Evolutionary conservation across 1,140 invertebrate species (phyloP).

Genomic region (Temnothorax nylanderi): DNA sequence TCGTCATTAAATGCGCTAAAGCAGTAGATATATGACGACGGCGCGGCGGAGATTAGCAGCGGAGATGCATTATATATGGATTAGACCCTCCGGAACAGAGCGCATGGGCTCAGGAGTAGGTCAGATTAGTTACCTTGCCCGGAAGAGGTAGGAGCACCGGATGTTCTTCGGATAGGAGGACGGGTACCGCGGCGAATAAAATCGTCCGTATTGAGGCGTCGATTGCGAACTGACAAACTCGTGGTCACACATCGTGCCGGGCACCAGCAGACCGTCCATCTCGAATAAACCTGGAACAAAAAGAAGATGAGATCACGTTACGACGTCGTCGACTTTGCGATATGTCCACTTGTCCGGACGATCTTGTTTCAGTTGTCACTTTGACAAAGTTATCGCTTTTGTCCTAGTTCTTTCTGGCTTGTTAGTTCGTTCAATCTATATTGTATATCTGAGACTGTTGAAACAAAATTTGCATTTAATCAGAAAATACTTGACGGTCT

Average conservation of each 20-base stretch:
- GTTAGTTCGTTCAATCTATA: not conserved
- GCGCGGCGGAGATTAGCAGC: slow-evolving; percentile 58
- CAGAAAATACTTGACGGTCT: not conserved
- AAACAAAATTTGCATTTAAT: not conserved
- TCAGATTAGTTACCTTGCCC: slow-evolving; percentile 88
- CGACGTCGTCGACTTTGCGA: slow-evolving; percentile 11
- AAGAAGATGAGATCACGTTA: slow-evolving; percentile 18
- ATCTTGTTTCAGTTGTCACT: slow-evolving; percentile 3
- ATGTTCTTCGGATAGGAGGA: slow-evolving; percentile 93
- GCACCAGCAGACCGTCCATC: slow-evolving; percentile 89
- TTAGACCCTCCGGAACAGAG: slow-evolving; percentile 62
- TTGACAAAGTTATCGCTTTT: not conserved
- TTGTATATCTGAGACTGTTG: not conserved
- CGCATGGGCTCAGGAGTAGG: slow-evolving; percentile 48
- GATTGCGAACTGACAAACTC: slow-evolving; percentile 90
- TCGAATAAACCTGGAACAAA: slow-evolving; percentile 90
- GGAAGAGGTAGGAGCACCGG: slow-evolving; percentile 92
- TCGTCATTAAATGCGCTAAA: slow-evolving; percentile 50
- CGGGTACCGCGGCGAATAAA: slow-evolving; percentile 94
- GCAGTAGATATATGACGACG: slow-evolving; percentile 55
- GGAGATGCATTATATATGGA: slow-evolving; percentile 73
- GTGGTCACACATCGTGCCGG: slow-evolving; percentile 92
- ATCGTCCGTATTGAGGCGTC: slow-evolving; percentile 88
- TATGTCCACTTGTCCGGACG: not conserved
- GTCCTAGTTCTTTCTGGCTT: not conserved